A percentile compares a stretch with the other conserved stretches of the same genome.
Evolutionary conservation across 2,797 vertebrate species (phyloP).

Genomic region (Tamandua tetradactyla): DNA sequence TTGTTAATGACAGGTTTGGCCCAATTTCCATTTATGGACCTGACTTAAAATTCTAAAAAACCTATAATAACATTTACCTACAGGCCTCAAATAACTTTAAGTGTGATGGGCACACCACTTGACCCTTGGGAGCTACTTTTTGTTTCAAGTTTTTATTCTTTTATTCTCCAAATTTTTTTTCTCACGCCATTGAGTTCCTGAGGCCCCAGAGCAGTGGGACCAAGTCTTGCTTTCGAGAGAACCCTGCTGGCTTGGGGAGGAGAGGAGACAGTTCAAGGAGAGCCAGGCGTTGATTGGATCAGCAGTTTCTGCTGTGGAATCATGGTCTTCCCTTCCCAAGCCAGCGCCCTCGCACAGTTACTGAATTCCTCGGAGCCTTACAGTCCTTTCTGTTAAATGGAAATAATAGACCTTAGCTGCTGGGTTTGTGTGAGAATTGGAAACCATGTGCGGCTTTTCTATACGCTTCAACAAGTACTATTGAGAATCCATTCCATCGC

Average conservation of each 20-base stretch:
- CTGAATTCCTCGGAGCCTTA: not conserved
- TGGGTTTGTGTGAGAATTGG: not conserved
- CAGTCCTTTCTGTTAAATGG: slow-evolving; percentile 6
- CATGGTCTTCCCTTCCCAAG: not conserved
- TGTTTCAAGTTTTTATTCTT: slow-evolving; percentile 48
- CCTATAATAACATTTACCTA: slow-evolving; percentile 71
- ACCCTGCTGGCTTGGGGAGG: not conserved
- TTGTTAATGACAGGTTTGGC: slow-evolving; percentile 68
- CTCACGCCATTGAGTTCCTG: not conserved
- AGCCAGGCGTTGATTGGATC: not conserved
- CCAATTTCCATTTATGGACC: slow-evolving; percentile 75
- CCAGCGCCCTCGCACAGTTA: not conserved
- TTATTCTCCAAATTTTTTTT: too few relatives aligned
- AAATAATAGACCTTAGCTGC: not conserved
- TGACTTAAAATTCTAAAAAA: slow-evolving; percentile 50
- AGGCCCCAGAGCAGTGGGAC: not conserved
- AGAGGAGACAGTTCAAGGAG: not conserved
- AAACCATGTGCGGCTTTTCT: not conserved
- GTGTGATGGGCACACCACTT: not conserved
- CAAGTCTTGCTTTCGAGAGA: not conserved
- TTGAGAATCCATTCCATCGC: not conserved
- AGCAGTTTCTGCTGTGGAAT: not conserved
- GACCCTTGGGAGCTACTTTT: slow-evolving; percentile 53
- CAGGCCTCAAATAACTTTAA: slow-evolving; percentile 65
- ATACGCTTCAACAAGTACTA: not conserved